Base-by-base conservation (phyloP, 35 echinoderm and acorn worm species). In the Patiria miniata region DNA sequence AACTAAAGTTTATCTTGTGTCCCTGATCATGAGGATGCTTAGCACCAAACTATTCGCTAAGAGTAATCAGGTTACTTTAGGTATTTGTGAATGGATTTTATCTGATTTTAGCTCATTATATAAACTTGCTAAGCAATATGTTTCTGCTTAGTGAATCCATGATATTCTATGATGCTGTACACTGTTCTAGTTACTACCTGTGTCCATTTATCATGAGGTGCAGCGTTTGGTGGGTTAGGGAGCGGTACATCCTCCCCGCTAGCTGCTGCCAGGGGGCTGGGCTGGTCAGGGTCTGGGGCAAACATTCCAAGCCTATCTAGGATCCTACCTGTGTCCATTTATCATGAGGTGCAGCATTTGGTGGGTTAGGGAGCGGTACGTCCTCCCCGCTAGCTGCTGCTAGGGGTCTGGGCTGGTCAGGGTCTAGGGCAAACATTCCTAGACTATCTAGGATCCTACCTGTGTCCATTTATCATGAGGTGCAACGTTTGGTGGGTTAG, bases 381-480 rank as follows among this genome's bases (percentile, higher is more conserved):
- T 89, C 87, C 73, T 87, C 87, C 32, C 78, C 85, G 30, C 90
- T 89, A 38, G 83, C 91, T 28, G 86, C 88, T 17, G 91, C 83
- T 7, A 97, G 77, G 7, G 95, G 95, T 50, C 91, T 97, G 1
- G 78, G 83, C 28, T 73, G 52, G 16, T 78, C 91, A 18, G 69
- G 83, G 39, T 97, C 91, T 9, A 85, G 61, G 52, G 91, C 40
- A 88, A 97, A 97, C 36, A 97, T 84, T 0, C 95, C 95, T 2
- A 93, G 85, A 77, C 89, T n/a, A n/a, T n/a, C n/a, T n/a, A n/a
- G n/a, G n/a, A n/a, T n/a, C 77, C 59, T 73, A 95, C 94, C 90
- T 89, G 88, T 3, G 95, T 98, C 95, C 95, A 98, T 37, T 94
- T 98, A n/a, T 98, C 86, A 94, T 98, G 95, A 52, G 95, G 95